phyloP scores from a whole-genome alignment of 2,113 vertebrate genomes.

The Axis porcinus region DNA sequence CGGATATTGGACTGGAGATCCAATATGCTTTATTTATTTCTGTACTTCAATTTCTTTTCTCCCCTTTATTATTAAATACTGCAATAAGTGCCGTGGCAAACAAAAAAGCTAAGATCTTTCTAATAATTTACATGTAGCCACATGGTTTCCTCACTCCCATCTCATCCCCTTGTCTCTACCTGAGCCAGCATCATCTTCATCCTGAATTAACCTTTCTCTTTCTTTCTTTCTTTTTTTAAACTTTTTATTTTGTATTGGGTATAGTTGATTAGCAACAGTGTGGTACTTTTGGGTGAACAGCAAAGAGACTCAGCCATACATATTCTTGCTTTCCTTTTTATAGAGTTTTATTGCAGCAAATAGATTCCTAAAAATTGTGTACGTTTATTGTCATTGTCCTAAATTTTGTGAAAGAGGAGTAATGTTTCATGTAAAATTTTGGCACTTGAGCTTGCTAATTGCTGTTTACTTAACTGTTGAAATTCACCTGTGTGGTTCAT shows the following conservation, averaged over 20 bases:
- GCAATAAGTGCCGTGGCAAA: neutral
- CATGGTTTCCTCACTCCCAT: neutral
- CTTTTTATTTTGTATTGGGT: neutral
- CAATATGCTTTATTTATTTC: neutral
- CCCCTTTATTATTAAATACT: neutral
- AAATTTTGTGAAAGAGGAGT: neutral
- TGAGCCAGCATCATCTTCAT: neutral
- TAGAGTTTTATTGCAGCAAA: neutral
- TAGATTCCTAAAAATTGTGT: neutral
- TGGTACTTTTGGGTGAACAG: neutral
- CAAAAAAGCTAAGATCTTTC: neutral
- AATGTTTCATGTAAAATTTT: neutral
- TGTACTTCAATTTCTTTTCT: neutral
- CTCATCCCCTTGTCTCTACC: no score
- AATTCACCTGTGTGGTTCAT: neutral
- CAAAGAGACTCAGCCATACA: neutral
- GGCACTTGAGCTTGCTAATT: neutral
- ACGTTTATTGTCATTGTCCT: neutral
- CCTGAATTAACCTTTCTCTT: neutral
- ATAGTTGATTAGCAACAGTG: neutral
- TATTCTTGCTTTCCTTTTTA: neutral
- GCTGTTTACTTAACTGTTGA: neutral
- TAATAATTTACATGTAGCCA: neutral
- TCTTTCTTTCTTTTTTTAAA: neutral
- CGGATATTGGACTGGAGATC: neutral